Evolutionary conservation across 2,888 invertebrate genomes (phyloP), one percentile per base, ranked within the genome.

Genomic region (Fragum fragum): DNA sequence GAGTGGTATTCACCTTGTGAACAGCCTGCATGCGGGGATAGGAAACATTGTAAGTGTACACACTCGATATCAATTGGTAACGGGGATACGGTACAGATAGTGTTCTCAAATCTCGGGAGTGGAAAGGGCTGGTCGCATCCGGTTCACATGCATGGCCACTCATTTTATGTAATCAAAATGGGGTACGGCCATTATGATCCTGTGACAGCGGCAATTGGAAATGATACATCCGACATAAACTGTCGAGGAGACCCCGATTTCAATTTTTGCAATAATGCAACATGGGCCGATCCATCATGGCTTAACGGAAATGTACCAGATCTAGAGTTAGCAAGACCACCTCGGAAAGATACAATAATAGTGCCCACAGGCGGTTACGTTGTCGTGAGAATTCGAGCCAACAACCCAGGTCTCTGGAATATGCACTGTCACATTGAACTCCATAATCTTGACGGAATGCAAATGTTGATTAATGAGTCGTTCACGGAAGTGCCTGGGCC

Each of bases 281-380:
- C 88, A 0, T 93, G 92, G 91, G 69, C 87, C 3, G 85, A 92
- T 53, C 21, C 78, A 1, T 70, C 83, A 3, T 93, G 92, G 93
- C 77, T 72, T n/a, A 87, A 86, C 21, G 91, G 90, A 23, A 87
- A 89, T 57, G 82, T 91, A 3, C 90, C 91, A 0, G 90, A 82
- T 7, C 32, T 93, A n/a, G 89, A 92, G 70, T 75, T 91, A 21
- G 73, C 83, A 16, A 75, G 82, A 14, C 90, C 93, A 6, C 89
- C 90, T 9, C 74, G 89, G 28, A 93, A 93, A 72, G 93, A 94
- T 83, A 93, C 92, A 5, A 81, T 94, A 9, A 91, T 92, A 3
- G 89, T 94, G 9, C 93, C 93, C 0, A 90, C 90, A n/a, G 91
- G 92, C 26, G 93, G 93, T 14, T 93, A 93, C 76, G 92, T 88